phyloP scores from a whole-genome alignment of 2,888 invertebrate genomes.

The Leptopterna dolabrata region DNA sequence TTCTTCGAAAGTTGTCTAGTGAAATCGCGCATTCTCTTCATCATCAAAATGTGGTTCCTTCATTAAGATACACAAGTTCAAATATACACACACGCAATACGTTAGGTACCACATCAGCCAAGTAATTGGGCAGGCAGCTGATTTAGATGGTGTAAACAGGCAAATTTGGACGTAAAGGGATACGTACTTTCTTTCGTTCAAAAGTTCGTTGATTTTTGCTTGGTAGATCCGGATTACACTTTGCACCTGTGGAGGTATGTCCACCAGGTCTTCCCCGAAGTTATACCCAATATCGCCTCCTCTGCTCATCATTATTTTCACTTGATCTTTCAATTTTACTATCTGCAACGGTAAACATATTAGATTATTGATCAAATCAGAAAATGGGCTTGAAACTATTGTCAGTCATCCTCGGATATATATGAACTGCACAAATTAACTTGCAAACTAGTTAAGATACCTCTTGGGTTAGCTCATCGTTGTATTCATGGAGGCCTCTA shows the following conservation, averaged over 20 bases:
- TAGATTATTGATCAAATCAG: no score
- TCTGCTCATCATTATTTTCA: neutral
- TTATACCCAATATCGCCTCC: neutral
- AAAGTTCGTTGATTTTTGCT: neutral
- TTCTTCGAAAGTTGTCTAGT: neutral
- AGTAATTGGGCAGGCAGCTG: no score
- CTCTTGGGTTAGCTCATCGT: neutral
- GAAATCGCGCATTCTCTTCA: slow-evolving; percentile 4
- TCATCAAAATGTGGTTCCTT: neutral
- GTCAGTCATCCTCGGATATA: no score
- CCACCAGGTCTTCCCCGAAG: neutral
- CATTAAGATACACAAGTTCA: neutral
- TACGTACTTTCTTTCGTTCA: slow-evolving; percentile 2
- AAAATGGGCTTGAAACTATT: neutral
- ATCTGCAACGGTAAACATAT: neutral
- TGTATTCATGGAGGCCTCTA: neutral
- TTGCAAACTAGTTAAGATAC: neutral
- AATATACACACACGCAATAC: no score
- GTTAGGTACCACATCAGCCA: no score
- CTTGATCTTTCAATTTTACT: neutral
- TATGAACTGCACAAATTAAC: no score
- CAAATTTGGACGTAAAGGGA: neutral
- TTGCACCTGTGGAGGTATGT: neutral
- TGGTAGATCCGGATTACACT: neutral
- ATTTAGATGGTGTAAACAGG: neutral